Conservation (phyloP, 2,797 vertebrate species). For the Poecilia picta region DNA sequence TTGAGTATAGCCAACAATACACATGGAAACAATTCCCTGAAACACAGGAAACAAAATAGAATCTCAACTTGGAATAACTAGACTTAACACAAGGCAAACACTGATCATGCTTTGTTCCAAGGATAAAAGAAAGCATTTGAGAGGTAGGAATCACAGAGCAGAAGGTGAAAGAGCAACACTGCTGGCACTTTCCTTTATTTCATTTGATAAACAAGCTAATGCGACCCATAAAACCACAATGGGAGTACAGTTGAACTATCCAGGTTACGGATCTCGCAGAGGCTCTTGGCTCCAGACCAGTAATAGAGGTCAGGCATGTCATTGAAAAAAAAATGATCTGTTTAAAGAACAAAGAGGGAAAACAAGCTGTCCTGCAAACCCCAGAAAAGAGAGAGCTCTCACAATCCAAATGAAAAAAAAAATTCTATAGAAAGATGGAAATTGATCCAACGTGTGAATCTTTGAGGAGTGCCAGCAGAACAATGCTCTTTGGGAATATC, state of each 20-base stretch:
- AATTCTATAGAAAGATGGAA: background rate
- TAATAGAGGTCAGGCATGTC: background rate
- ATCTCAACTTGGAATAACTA: slow-evolving; percentile 90
- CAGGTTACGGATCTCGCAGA: background rate
- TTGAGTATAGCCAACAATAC: slow-evolving; percentile 32
- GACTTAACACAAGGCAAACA: slow-evolving; percentile 92
- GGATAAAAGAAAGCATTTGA: slow-evolving; percentile 82
- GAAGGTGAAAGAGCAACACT: slow-evolving; percentile 88
- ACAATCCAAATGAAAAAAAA: background rate
- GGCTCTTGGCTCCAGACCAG: slow-evolving; percentile 1
- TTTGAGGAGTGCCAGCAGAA: slow-evolving; percentile 88
- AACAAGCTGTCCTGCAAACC: slow-evolving; percentile 1
- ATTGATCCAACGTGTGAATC: slow-evolving; percentile 3
- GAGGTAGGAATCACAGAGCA: slow-evolving; percentile 87
- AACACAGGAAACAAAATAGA: slow-evolving; percentile 97
- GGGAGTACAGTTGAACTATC: background rate
- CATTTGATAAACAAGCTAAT: slow-evolving; percentile 6
- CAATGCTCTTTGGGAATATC: slow-evolving; percentile 81
- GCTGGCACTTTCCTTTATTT: slow-evolving; percentile 85
- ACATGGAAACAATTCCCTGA: slow-evolving; percentile 70
- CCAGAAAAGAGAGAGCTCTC: background rate
- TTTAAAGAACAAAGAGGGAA: background rate
- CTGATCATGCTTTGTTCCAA: slow-evolving; percentile 92
- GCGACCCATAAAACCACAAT: slow-evolving; percentile 4
- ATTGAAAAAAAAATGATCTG: background rate